Percentiles rank a stretch among this genome's conserved stretches.
Evolutionary conservation across 2,888 invertebrate genomes (phyloP).

Genomic region (Penaeus monodon): DNA sequence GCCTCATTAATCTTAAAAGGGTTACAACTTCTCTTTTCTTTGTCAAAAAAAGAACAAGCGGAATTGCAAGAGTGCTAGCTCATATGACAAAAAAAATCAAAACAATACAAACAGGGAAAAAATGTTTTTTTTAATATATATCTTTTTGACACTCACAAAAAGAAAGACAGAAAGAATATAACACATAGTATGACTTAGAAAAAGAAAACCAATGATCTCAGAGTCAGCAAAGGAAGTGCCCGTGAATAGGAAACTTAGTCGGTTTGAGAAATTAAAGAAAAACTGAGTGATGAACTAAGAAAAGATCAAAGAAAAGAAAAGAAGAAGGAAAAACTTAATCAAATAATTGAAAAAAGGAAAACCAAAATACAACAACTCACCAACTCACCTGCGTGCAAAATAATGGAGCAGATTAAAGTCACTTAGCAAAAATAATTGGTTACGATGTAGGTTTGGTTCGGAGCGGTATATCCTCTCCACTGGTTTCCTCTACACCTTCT

Average conservation of each 20-base stretch:
- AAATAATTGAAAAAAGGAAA: constrained; percentile 21
- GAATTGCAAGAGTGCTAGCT: too few species aligned
- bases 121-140: too few species aligned
- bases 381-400: constrained; percentile 59
- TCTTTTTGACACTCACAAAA: too few species aligned
- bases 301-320: constrained; percentile 23
- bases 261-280: neutral
- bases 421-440: constrained; percentile 58
- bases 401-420: constrained; percentile 55
- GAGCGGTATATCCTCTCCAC: constrained; percentile 49
- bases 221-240: neutral
- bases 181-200: neutral
- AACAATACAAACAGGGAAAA: too few species aligned
- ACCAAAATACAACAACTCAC: constrained; percentile 44
- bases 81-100: too few species aligned
- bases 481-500: constrained; percentile 46
- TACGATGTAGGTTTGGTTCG: constrained; percentile 52
- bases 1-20: too few species aligned
- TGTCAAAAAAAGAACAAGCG: too few species aligned
- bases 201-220: neutral
- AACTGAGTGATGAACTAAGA: constrained; percentile 1
- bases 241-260: too few species aligned
- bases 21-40: too few species aligned
- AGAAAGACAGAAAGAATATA: neutral
- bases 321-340: constrained; percentile 7